These are phyloP conservation scores for Meghimatium bilineatum DNA, from an alignment of 2,888 invertebrate genomes.

Conservation along the genomic window DNA sequence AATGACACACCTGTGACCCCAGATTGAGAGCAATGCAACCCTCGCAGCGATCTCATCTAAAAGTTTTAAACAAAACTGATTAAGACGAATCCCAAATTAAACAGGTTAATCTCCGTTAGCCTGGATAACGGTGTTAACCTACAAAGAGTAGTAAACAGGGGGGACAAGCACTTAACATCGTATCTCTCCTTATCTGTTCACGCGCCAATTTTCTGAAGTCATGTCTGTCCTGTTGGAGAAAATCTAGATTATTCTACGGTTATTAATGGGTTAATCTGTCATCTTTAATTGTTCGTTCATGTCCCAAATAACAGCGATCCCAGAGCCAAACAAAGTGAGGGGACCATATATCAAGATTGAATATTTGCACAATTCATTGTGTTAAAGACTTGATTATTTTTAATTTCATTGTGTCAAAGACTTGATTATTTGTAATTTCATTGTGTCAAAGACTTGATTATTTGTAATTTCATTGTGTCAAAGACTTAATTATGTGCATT, in stretches of 20 bases:
- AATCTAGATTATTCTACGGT: neutral
- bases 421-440: no score
- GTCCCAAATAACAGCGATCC: no score
- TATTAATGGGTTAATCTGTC: neutral
- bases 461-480: no score
- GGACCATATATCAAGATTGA: no score
- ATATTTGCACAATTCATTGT: no score
- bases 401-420: no score
- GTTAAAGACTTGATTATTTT: no score
- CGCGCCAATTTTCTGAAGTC: neutral
- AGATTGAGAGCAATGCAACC: neutral
- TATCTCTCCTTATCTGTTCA: constrained; percentile 28
- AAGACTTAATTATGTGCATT: no score
- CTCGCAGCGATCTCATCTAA: neutral
- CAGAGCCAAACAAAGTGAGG: no score
- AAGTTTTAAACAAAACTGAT: constrained; percentile 32
- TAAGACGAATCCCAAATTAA: constrained; percentile 28
- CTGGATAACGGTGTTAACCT: neutral
- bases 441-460: no score
- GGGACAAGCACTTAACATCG: constrained; percentile 41
- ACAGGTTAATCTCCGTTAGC: constrained; percentile 19
- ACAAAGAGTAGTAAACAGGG: constrained; percentile 35
- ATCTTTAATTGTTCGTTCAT: neutral
- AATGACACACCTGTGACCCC: neutral
- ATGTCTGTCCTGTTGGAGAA: neutral